phyloP scores from a whole-genome alignment of 2,113 vertebrate genomes.

The Entelurus aequoreus region DNA sequence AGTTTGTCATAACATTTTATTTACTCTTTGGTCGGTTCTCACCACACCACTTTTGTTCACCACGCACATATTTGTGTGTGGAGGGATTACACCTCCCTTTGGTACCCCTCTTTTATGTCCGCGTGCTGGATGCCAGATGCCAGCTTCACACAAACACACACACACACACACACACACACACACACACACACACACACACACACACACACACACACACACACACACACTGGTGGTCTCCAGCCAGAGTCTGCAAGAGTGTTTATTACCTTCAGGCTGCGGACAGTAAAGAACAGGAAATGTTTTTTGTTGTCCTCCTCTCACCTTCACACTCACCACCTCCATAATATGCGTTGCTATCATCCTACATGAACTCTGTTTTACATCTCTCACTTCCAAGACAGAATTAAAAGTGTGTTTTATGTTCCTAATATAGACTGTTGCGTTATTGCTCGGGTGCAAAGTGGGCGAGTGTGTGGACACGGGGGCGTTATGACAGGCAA shows the following conservation, averaged over 20 bases:
- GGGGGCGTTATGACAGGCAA: no score
- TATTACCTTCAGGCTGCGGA: conserved; percentile 56
- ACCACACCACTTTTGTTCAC: conserved; percentile 24
- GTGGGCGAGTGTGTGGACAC: background rate
- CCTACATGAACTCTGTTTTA: background rate
- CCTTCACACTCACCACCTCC: conserved; percentile 20
- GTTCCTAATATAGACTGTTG: conserved; percentile 34
- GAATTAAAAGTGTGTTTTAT: conserved; percentile 33
- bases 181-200: background rate
- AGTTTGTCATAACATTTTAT: no score
- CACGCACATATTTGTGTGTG: conserved; percentile 5
- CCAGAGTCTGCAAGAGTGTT: conserved; percentile 43
- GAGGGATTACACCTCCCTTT: conserved; percentile 32
- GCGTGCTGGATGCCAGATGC: conserved; percentile 56
- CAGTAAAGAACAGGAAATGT: conserved; percentile 64
- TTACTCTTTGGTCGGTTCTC: background rate
- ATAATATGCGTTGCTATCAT: conserved; percentile 19
- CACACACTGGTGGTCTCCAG: conserved; percentile 11
- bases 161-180: no score
- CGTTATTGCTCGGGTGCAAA: conserved; percentile 32
- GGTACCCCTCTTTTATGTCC: conserved; percentile 41
- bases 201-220: conserved; percentile 20
- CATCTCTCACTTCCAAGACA: no score
- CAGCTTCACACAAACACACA: conserved; percentile 31
- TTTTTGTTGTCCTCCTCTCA: conserved; percentile 41